Conservation (phyloP, 2,113 vertebrate species). For the Opisthocomus hoazin region DNA sequence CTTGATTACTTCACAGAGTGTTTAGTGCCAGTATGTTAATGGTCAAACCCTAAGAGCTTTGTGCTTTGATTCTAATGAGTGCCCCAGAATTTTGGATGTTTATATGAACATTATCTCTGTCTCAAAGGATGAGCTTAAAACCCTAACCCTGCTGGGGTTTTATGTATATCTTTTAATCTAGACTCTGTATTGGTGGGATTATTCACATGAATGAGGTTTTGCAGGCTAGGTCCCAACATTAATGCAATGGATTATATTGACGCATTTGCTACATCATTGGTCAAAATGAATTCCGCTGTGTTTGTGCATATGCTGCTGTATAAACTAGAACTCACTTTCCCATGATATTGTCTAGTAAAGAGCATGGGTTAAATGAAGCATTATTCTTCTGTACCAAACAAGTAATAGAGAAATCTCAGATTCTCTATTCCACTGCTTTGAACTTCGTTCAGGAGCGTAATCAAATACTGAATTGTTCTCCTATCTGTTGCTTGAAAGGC, state of each 20-base stretch:
- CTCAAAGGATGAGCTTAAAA: background rate
- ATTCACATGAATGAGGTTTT: background rate
- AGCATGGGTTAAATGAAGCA: background rate
- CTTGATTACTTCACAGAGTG: background rate
- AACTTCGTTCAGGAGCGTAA: background rate
- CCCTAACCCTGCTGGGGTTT: background rate
- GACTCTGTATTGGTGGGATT: background rate
- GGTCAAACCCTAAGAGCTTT: background rate
- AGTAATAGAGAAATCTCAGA: background rate
- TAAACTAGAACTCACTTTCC: background rate
- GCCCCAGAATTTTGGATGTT: background rate
- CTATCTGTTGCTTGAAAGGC: background rate
- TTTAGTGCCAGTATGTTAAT: background rate
- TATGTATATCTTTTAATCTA: constrained; percentile 18
- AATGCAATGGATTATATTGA: background rate
- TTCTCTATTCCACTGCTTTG: background rate
- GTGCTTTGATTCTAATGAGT: background rate
- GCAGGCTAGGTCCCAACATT: background rate
- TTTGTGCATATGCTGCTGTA: background rate
- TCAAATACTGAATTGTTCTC: background rate
- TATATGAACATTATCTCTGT: background rate
- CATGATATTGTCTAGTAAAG: background rate
- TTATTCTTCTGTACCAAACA: background rate
- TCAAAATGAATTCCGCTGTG: background rate
- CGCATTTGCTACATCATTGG: background rate